Base-by-base conservation (phyloP, 2,888 invertebrate species). In the Pheosia gnoma region DNA sequence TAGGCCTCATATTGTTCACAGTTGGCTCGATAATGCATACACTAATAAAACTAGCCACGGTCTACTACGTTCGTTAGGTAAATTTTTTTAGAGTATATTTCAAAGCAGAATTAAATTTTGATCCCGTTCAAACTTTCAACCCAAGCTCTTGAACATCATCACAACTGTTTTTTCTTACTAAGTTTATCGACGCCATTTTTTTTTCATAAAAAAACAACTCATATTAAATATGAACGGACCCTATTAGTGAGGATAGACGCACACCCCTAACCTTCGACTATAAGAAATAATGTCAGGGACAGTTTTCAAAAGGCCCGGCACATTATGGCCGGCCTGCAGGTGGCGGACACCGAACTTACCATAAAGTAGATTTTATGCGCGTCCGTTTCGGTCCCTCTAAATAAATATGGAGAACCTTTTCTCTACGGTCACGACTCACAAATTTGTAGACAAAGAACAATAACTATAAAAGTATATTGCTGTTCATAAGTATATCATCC, bases 281-380 rank as follows among this genome's bases (percentile, higher is more conserved):
- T 51, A 51, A 25, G 25, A 51, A 72, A 74, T 74, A 69, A 74
- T 68, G 70, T 67, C 36, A 55, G 60, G 59, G 58, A 59, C 63
- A 62, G 74, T 75, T 68, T 63, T 74, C 66, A 58, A 65, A 65
- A 67, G 62, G 66, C 57, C 70, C 65, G 60, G 67, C 64, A 47
- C 65, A 59, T 67, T 68, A 70, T 57, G 51, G 59, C 49, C 54
- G 61, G 59, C 67, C 59, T 67, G 61, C 74, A 75, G 72, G 74
- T 75, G 74, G 70, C 57, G 53, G 65, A 62, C 57, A 61, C 63
- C 59, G 62, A 68, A 63, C 65, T 72, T 69, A 67, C 59, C 66
- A 70, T 74, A 75, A 74, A 75, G 62, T 71, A 62, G 57, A 62
- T 72, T 74, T 76, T 76, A 75, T 61, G 72, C 63, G 64, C 62